Conservation (phyloP, 2,113 vertebrate species). For the Osmerus eperlanus region DNA sequence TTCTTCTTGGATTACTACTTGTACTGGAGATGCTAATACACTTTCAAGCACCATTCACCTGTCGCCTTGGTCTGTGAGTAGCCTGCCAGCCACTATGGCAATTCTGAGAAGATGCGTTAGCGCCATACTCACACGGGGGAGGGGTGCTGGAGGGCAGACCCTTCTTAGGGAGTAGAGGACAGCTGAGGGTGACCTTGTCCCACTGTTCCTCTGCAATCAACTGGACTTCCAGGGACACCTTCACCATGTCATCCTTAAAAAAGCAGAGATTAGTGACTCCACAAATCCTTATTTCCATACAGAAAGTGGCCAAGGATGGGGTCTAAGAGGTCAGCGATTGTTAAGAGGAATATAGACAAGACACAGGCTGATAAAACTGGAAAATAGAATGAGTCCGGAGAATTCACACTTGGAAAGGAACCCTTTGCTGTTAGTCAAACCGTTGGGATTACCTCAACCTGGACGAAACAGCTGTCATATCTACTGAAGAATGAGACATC, state of each 20-base stretch:
- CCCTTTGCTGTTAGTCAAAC: too few relatives aligned
- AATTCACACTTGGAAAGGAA: not conserved
- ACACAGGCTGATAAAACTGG: not conserved
- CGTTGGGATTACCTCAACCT: constrained; percentile 38
- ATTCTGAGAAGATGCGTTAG: too few relatives aligned
- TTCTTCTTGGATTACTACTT: too few relatives aligned
- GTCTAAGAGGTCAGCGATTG: not conserved
- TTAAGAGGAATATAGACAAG: too few relatives aligned
- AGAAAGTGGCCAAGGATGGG: not conserved
- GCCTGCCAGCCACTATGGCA: too few relatives aligned
- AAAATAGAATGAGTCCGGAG: not conserved
- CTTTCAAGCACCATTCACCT: too few relatives aligned
- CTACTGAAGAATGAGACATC: constrained; percentile 47
- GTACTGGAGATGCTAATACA: too few relatives aligned
- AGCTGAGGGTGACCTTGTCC: constrained; percentile 64
- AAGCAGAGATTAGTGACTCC: constrained; percentile 4
- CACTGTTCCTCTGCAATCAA: constrained; percentile 43
- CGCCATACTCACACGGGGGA: constrained; percentile 43
- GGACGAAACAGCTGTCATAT: constrained; percentile 63
- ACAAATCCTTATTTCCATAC: too few relatives aligned
- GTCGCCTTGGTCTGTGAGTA: too few relatives aligned
- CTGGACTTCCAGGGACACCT: constrained; percentile 58
- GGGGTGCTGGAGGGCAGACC: not conserved
- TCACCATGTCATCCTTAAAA: constrained; percentile 45
- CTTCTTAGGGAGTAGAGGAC: constrained; percentile 49